A percentile compares a stretch with the other conserved stretches of the same genome.
Evolutionary conservation across 1,140 invertebrate species (phyloP).

Genomic region (Drosophila nannoptera): DNA sequence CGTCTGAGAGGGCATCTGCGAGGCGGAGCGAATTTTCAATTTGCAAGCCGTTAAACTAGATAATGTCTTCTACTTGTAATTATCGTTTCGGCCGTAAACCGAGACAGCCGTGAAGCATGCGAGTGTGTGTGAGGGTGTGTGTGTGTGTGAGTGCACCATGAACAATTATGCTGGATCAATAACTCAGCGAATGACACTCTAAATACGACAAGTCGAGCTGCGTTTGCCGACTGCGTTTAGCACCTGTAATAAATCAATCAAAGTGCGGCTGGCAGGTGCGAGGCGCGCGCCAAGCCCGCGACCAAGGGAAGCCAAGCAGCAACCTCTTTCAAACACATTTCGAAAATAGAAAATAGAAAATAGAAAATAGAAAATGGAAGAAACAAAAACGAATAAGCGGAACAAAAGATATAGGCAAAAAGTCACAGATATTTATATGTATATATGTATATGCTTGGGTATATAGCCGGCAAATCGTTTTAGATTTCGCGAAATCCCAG

Average conservation of each 20-base stretch:
- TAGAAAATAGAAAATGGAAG: not conserved
- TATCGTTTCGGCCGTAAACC: not conserved
- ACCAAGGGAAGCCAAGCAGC: not conserved
- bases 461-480: constrained; percentile 7
- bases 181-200: constrained; percentile 9
- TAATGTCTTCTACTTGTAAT: not conserved
- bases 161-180: constrained; percentile 8
- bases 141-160: not conserved
- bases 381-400: constrained; percentile 5
- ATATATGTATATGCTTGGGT: not conserved
- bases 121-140: not conserved
- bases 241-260: constrained; percentile 25
- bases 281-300: not conserved
- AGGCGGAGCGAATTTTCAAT: not conserved
- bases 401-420: not conserved
- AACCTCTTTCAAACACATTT: no score
- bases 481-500: constrained; percentile 42
- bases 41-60: not conserved
- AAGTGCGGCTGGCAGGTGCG: constrained; percentile 9
- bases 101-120: not conserved
- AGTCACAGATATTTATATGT: not conserved
- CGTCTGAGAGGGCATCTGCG: not conserved
- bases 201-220: constrained; percentile 2
- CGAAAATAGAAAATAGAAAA: not conserved
- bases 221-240: constrained; percentile 11